Percentiles rank a stretch among this genome's conserved stretches.
phyloP scores from a whole-genome alignment of 2,888 invertebrate genomes.

The Ophion ventricosus region DNA sequence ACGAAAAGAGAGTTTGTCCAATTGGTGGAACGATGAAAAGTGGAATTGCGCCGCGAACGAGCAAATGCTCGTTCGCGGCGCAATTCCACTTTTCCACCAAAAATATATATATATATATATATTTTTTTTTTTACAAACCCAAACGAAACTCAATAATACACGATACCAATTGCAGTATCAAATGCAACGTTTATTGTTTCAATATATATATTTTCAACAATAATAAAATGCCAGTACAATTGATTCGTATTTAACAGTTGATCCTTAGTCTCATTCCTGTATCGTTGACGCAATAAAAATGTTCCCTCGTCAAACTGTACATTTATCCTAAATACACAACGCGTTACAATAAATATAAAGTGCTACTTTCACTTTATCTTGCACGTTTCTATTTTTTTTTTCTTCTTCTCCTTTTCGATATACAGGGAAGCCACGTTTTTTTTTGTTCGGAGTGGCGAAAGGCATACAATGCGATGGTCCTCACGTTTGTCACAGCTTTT shows the following conservation, averaged over 20 bases:
- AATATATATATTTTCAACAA: constrained; percentile 74
- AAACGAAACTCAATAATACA: neutral
- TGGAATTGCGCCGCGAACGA: neutral
- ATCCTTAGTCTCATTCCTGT: constrained; percentile 51
- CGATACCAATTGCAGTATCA: constrained; percentile 45
- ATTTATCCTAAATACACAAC: constrained; percentile 42
- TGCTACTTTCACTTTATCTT: constrained; percentile 44
- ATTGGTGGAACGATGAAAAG: constrained; percentile 28
- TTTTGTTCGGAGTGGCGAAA: constrained; percentile 69
- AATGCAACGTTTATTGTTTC: constrained; percentile 76
- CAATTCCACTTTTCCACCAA: too few relatives aligned
- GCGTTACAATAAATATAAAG: constrained; percentile 60
- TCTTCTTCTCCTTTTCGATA: constrained; percentile 21
- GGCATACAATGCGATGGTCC: constrained; percentile 65
- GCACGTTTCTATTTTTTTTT: constrained; percentile 48
- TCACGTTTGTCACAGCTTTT: constrained; percentile 63
- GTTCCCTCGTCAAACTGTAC: constrained; percentile 45
- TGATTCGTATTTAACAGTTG: constrained; percentile 23
- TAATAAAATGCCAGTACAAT: constrained; percentile 73
- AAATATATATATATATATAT: too few relatives aligned
- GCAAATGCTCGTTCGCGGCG: too few relatives aligned
- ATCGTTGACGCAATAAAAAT: constrained; percentile 34
- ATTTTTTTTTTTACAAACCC: too few relatives aligned
- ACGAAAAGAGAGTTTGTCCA: neutral
- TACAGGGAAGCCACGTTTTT: constrained; percentile 73